phyloP scores from a whole-genome alignment of 1,140 invertebrate species.

The Heliconius eleuchia region DNA sequence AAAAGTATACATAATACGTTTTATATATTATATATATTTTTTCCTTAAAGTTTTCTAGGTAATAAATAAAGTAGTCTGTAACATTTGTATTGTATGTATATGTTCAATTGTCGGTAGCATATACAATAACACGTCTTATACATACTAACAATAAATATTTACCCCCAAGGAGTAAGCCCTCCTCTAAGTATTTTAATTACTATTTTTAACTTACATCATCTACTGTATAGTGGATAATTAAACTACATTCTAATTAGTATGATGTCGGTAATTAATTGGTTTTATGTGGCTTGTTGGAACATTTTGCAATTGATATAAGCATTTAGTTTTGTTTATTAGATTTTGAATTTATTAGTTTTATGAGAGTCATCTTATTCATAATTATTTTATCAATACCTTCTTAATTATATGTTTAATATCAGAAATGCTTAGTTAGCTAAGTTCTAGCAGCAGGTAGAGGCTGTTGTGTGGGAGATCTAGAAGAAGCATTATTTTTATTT shows the following conservation, averaged over 20 bases:
- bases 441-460: too few species aligned
- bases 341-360: background rate
- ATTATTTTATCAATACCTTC: background rate
- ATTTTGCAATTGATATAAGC: slow-evolving; percentile 6
- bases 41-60: background rate
- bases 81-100: background rate
- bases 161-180: background rate
- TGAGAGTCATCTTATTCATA: background rate
- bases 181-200: slow-evolving; percentile 14
- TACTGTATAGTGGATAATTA: slow-evolving; percentile 8
- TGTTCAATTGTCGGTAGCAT: background rate
- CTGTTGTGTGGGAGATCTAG: too few species aligned
- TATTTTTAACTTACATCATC: slow-evolving; percentile 26
- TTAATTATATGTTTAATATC: background rate
- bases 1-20: background rate
- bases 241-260: slow-evolving; percentile 15
- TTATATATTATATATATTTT: background rate
- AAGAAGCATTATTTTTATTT: too few species aligned
- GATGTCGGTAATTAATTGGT: slow-evolving; percentile 5
- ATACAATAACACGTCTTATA: background rate
- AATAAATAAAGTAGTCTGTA: background rate
- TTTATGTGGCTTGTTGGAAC: background rate
- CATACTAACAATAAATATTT: background rate
- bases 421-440: background rate
- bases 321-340: background rate